A percentile compares a stretch with the other conserved stretches of the same genome.
These are phyloP conservation scores for Tethya wilhelma DNA, from an alignment of 37 sponge, comb jelly and placozoan species.

Conservation along the genomic window DNA sequence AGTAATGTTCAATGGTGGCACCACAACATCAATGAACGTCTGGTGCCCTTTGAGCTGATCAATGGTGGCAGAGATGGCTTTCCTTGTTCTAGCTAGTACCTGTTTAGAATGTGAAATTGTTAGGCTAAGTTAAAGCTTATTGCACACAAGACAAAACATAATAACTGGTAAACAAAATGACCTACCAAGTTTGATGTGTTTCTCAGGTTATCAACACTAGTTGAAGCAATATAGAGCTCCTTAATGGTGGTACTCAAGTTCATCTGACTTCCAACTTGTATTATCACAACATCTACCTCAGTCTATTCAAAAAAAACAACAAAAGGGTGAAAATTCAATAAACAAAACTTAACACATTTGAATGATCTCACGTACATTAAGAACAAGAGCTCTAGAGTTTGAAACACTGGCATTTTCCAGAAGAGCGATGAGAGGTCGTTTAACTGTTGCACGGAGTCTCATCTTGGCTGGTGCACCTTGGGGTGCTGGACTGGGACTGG, in stretches of 20 bases:
- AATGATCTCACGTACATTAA: constrained; percentile 21
- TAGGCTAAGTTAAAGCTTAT: too few species aligned
- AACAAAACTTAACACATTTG: too few species aligned
- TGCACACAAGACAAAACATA: not conserved
- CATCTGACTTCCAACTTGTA: not conserved
- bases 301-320: not conserved
- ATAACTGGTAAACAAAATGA: not conserved
- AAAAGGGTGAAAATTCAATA: not conserved
- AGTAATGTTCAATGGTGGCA: constrained; percentile 24
- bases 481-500: not conserved
- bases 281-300: not conserved
- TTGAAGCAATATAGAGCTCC: not conserved
- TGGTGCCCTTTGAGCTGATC: not conserved
- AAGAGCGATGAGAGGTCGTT: constrained; percentile 46
- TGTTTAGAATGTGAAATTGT: too few species aligned
- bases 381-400: constrained; percentile 35
- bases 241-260: not conserved
- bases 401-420: constrained; percentile 30
- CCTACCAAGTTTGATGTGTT: constrained; percentile 13
- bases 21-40: constrained; percentile 18
- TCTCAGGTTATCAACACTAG: not conserved
- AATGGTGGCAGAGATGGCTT: not conserved
- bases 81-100: constrained; percentile 9
- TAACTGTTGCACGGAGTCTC: not conserved
- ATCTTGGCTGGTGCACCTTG: not conserved